These are phyloP conservation scores for Ormia ochracea DNA, from an alignment of 2,888 invertebrate species.

Conservation along the genomic window DNA sequence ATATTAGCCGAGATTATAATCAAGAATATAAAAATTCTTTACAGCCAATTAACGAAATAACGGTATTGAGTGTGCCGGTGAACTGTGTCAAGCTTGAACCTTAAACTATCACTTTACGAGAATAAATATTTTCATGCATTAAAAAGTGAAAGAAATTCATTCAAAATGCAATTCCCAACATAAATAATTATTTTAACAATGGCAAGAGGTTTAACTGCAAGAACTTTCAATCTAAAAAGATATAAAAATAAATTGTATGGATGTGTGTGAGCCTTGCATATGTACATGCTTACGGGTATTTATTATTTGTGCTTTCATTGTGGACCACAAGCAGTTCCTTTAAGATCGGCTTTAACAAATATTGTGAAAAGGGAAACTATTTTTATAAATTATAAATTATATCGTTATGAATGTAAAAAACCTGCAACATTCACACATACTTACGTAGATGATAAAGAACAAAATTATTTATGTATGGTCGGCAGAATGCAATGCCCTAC, in stretches of 20 bases:
- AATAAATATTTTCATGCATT: neutral
- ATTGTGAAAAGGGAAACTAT: conserved; percentile 39
- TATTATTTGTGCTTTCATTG: conserved; percentile 36
- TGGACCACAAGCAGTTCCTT: conserved; percentile 36
- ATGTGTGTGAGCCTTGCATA: too few relatives aligned
- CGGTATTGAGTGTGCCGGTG: too few relatives aligned
- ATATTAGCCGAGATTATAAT: neutral
- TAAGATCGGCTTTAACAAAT: conserved; percentile 29
- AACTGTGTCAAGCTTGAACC: neutral
- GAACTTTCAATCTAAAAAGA: conserved; percentile 51
- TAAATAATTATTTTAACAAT: conserved; percentile 43
- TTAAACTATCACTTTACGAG: conserved; percentile 13
- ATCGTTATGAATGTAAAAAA: conserved; percentile 9
- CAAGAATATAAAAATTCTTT: neutral
- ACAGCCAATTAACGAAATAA: neutral
- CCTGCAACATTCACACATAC: neutral
- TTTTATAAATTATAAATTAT: conserved; percentile 32
- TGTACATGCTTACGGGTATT: neutral
- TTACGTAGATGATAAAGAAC: neutral
- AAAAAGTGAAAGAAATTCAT: conserved; percentile 48
- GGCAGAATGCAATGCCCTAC: neutral
- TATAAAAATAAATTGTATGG: neutral
- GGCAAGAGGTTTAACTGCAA: conserved; percentile 26
- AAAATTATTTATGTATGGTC: neutral
- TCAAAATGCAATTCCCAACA: conserved; percentile 28